Evolutionary conservation across 1,140 invertebrate species (phyloP).

Genomic region (Cydia fagiglandana): DNA sequence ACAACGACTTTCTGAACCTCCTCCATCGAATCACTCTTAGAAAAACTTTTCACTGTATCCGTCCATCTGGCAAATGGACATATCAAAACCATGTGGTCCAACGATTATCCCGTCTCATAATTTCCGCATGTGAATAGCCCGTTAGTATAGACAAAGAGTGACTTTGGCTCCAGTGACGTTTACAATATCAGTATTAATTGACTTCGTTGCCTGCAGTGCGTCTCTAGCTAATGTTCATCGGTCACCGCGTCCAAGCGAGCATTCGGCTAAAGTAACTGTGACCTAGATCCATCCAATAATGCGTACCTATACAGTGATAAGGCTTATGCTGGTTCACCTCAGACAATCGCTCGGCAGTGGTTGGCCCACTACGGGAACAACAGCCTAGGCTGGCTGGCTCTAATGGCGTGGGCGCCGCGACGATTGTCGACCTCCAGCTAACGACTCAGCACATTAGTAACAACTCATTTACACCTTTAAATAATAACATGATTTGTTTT

Average conservation of each 20-base stretch:
- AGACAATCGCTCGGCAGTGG: background rate
- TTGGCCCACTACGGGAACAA: background rate
- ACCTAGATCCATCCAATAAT: background rate
- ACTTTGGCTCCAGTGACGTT: background rate
- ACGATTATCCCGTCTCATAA: too few relatives aligned
- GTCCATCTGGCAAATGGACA: too few relatives aligned
- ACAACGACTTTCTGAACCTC: too few relatives aligned
- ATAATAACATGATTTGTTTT: conserved; percentile 24
- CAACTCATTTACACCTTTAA: conserved; percentile 29
- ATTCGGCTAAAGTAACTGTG: background rate
- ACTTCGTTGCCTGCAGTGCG: background rate
- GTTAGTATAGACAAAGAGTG: too few relatives aligned
- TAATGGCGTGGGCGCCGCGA: conserved; percentile 23
- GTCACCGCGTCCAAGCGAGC: background rate
- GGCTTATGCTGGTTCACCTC: background rate
- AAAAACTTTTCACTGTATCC: too few relatives aligned
- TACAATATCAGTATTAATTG: background rate
- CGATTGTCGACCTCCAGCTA: conserved; percentile 16
- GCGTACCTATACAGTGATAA: background rate
- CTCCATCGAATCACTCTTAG: too few relatives aligned
- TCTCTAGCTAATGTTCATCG: background rate
- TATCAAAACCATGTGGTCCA: too few relatives aligned
- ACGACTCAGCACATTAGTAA: conserved; percentile 24
- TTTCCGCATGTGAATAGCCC: too few relatives aligned
- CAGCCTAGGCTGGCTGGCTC: conserved; percentile 1